phyloP scores from a whole-genome alignment of 2,888 invertebrate species.

The Gnatocerus cornutus region DNA sequence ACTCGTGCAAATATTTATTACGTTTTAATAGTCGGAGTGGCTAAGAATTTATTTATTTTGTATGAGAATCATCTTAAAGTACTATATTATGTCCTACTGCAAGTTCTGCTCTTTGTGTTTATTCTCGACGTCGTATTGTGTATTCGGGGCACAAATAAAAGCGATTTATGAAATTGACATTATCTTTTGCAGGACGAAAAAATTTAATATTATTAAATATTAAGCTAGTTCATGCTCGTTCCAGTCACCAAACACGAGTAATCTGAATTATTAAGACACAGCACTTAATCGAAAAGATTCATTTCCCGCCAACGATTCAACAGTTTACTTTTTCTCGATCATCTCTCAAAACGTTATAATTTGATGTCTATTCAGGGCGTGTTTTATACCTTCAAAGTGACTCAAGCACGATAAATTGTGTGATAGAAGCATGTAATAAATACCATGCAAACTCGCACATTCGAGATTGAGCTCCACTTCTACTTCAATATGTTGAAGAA shows the following conservation, averaged over 20 bases:
- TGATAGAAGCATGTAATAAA: conserved; percentile 26
- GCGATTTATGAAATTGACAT: conserved; percentile 48
- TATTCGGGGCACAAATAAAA: conserved; percentile 44
- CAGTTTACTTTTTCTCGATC: background rate
- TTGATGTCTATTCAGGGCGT: background rate
- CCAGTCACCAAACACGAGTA: background rate
- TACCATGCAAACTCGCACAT: conserved; percentile 28
- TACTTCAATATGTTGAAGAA: conserved; percentile 34
- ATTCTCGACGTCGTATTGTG: conserved; percentile 43
- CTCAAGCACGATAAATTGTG: conserved; percentile 17
- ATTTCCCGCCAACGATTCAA: background rate
- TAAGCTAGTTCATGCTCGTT: conserved; percentile 5
- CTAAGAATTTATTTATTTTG: conserved; percentile 46
- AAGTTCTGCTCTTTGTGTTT: conserved; percentile 45
- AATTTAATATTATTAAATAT: conserved; percentile 37
- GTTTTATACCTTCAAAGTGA: conserved; percentile 5
- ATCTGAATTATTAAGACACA: background rate
- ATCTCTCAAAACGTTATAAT: background rate
- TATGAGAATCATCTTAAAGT: conserved; percentile 45
- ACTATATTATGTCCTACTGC: conserved; percentile 42
- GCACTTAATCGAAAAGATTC: background rate
- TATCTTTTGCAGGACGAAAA: conserved; percentile 31
- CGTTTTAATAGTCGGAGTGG: conserved; percentile 47
- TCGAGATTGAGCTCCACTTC: conserved; percentile 27
- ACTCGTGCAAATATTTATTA: conserved; percentile 47